Evolutionary conservation across 64 coral and sea anemone species (phyloP), one percentile per base, ranked within the genome.

Genomic region (Pocillopora verrucosa): DNA sequence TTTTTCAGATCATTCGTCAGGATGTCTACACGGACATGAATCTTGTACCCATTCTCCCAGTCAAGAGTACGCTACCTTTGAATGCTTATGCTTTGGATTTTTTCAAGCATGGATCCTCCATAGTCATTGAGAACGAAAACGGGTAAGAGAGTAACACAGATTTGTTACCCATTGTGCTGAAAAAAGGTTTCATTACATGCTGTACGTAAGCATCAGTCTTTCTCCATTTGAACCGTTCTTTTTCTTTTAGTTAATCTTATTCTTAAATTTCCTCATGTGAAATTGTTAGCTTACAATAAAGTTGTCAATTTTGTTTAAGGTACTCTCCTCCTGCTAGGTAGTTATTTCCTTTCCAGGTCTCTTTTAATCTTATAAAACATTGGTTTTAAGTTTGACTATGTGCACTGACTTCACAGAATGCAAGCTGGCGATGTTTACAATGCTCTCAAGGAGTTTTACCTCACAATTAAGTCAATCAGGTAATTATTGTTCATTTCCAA

Each of bases 61-160:
- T 85, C 38, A 72, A 15, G 82, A 75, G 82, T 74, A 10, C 59
- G 37, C 20, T 0, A 19, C 86, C 22, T 9, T 22, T 84, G 9
- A 93, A 93, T 34, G 86, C 92, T 58, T 93, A 84, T 62, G 92
- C 92, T 20, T 34, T 93, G 86, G 92, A 93, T 77, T 93, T 93
- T 11, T 93, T 84, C 36, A 93, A 93, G 65, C 92, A 93, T 34
- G 87, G 79, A 89, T 93, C 92, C 37, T 0, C 1, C 1, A 77
- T 0, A 64, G 87, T 35, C n/a, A 89, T 93, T 72, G n/a, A 15
- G 34, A n/a, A 16, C 3, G 79, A 93, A 70, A 93, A 93, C 41
- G 87, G 79, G 92, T 93, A 17, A 68, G 65, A 82, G 65, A 14
- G 65, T 51, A 59, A 60, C 1, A 26, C 35, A n/a, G 56, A 36